These are phyloP conservation scores for Schizopygopsis pylzovi DNA, from an alignment of 2,797 vertebrate species.

Conservation along the genomic window DNA sequence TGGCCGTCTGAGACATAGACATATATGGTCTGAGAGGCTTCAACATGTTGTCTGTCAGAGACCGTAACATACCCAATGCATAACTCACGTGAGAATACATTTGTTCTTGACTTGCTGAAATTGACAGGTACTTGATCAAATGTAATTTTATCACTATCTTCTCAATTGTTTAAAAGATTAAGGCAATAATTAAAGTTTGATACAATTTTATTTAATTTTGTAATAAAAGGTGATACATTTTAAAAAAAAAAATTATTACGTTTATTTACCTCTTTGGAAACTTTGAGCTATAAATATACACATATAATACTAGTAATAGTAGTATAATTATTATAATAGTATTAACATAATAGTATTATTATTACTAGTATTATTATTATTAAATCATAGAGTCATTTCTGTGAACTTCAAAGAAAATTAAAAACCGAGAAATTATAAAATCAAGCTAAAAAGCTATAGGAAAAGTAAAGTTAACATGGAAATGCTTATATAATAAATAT, in stretches of 20 bases:
- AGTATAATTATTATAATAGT: too few species aligned
- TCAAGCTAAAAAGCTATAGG: not conserved
- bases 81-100: not conserved
- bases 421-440: not conserved
- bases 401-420: not conserved
- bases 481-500: not conserved
- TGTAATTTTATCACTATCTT: too few species aligned
- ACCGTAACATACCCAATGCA: not conserved
- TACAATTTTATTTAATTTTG: not conserved
- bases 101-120: not conserved
- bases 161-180: too few species aligned
- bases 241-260: too few species aligned
- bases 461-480: not conserved
- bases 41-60: not conserved
- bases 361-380: not conserved
- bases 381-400: not conserved
- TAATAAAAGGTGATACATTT: too few species aligned
- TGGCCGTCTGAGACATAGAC: not conserved
- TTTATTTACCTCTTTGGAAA: too few species aligned
- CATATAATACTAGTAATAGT: too few species aligned
- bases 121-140: not conserved
- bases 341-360: too few species aligned
- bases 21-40: not conserved
- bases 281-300: too few species aligned
- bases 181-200: not conserved